These are phyloP conservation scores for Linyphia triangularis DNA, from an alignment of 2,888 invertebrate genomes.

Conservation along the genomic window DNA sequence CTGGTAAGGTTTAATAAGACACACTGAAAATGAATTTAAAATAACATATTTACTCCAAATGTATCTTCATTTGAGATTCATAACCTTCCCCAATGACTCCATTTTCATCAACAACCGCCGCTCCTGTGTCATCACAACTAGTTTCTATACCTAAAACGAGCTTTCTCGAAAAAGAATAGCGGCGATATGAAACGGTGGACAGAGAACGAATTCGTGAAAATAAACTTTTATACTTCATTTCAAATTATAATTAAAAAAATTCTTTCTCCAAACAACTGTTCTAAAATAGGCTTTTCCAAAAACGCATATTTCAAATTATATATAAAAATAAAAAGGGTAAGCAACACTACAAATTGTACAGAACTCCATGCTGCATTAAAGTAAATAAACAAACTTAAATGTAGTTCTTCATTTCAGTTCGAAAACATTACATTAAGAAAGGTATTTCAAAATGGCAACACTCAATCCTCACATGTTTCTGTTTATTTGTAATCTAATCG, in stretches of 20 bases:
- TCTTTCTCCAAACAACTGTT: not conserved
- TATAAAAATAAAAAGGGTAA: no score
- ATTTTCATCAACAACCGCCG: conserved; percentile 88
- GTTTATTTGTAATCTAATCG: not conserved
- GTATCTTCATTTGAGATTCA: conserved; percentile 87
- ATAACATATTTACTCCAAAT: conserved; percentile 83
- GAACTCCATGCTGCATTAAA: no score
- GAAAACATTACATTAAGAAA: no score
- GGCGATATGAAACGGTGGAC: not conserved
- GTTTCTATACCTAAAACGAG: conserved; percentile 94
- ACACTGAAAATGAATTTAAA: not conserved
- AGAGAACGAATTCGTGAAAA: not conserved
- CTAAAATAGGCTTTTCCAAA: no score
- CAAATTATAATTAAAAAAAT: not conserved
- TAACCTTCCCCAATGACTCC: conserved; percentile 89
- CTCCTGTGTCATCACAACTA: conserved; percentile 98
- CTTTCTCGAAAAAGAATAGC: conserved; percentile 3
- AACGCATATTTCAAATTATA: no score
- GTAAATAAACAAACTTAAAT: no score
- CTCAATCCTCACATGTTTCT: not conserved
- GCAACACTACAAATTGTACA: no score
- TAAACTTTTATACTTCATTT: not conserved
- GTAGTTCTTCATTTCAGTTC: not conserved
- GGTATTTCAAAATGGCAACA: not conserved
- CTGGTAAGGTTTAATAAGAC: no score